Percentiles rank a stretch among this genome's conserved stretches.
These are phyloP conservation scores for Callocephalon fimbriatum DNA, from an alignment of 2,113 vertebrate species.

Conservation along the genomic window DNA sequence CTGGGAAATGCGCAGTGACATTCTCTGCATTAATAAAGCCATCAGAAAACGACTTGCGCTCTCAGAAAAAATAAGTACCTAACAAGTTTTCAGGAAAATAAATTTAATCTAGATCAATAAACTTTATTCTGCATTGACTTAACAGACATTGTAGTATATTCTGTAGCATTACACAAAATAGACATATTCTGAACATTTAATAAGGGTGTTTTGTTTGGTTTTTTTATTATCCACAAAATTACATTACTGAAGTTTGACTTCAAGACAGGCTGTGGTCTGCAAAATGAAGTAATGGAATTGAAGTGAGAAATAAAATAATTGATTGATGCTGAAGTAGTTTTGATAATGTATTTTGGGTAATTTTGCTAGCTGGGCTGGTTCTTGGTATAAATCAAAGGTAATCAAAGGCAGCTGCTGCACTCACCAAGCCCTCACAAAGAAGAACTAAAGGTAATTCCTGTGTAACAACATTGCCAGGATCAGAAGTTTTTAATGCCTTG, in stretches of 20 bases:
- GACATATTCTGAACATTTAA: not conserved
- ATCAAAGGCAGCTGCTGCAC: not conserved
- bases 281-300: not conserved
- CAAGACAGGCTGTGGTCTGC: not conserved
- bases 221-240: not conserved
- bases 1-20: not conserved
- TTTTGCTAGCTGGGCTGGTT: not conserved
- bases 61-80: not conserved
- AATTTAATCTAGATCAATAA: not conserved
- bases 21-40: not conserved
- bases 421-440: not conserved
- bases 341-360: fast-evolving
- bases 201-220: not conserved
- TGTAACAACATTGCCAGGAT: no score
- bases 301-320: not conserved
- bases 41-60: not conserved
- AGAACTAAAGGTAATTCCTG: not conserved
- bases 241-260: not conserved
- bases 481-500: not conserved
- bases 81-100: not conserved
- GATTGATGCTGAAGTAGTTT: fast-evolving
- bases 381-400: fast-evolving
- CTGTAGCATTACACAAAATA: fast-evolving
- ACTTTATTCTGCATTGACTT: not conserved
- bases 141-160: not conserved